phyloP scores from a whole-genome alignment of 2,888 invertebrate species.

The Boloria selene region DNA sequence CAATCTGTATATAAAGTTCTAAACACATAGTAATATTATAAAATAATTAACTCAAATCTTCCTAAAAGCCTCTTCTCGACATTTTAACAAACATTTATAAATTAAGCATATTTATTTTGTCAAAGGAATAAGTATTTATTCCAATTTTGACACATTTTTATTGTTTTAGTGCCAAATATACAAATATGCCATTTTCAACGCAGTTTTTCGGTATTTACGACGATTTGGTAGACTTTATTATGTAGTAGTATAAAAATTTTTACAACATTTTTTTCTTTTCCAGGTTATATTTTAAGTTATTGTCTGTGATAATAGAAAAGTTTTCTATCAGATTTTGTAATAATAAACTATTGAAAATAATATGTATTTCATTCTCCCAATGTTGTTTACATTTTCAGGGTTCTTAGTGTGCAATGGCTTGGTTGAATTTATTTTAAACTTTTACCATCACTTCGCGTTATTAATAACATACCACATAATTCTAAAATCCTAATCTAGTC shows the following conservation, averaged over 20 bases:
- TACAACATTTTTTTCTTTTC: conserved; percentile 36
- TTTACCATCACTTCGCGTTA: neutral
- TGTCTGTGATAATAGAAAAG: conserved; percentile 71
- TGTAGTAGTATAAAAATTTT: neutral
- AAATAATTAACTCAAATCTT: no score
- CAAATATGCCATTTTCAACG: conserved; percentile 6
- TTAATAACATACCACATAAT: no score
- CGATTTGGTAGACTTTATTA: neutral
- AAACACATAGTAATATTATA: no score
- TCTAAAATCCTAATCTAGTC: no score
- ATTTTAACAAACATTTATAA: neutral
- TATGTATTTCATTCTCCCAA: conserved; percentile 56
- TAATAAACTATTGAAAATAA: conserved; percentile 48
- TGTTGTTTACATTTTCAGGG: conserved; percentile 44
- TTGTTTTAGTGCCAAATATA: conserved; percentile 10
- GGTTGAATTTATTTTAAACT: conserved; percentile 1
- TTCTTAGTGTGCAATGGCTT: conserved; percentile 42
- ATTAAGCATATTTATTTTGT: neutral
- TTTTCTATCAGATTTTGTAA: conserved; percentile 57
- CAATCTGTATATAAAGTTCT: no score
- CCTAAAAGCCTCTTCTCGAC: neutral
- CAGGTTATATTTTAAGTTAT: conserved; percentile 59
- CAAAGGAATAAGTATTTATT: neutral
- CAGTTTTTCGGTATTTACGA: neutral
- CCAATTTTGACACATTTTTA: neutral